Base-by-base conservation (phyloP, 2,888 invertebrate genomes). In the Cheiracanthium punctorium region DNA sequence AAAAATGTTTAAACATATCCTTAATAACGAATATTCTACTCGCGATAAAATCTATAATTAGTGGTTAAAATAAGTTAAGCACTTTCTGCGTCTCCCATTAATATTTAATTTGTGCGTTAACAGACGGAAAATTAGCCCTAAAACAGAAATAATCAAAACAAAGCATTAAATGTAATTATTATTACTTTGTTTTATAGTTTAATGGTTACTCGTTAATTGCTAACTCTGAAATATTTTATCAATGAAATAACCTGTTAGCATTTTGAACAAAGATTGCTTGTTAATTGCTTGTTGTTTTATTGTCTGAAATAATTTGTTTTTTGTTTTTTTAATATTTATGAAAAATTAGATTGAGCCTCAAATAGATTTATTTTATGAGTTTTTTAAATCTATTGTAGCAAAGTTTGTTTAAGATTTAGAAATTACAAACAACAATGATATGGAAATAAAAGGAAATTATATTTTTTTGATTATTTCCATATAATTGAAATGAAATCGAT, bases 31-130 rank as follows among this genome's bases (percentile, higher is more conserved):
- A 48, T 48, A 10, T 48, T 48, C 43, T 48, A 48, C 43, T 48
- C 14, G n/a, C 43, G 43, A 48, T 48, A 48, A 48, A 48, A 48
- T 48, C 43, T 48, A 48, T 48, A 48, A 48, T 48, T 48, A 48
- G 43, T 17, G 43, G 43, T 48, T 17, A 17, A 48, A 48, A 48
- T 17, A 48, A 48, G 43, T 48, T 48, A 10, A 48, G 43, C 14
- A 17, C 43, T 48, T 48, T 48, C 43, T 48, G 43, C 17, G 7
- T 48, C 14, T 48, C 43, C 43, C 14, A 17, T 48, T 48, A 48
- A 48, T 48, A 48, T 48, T 48, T 48, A 48, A 48, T 48, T 48
- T 10, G 43, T 17, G 14, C 17, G 17, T 48, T 17, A 14, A 48
- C 17, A 17, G 43, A 48, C 1, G 17, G 43, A 48, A 48, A 17